Evolutionary conservation across 2,113 vertebrate species (phyloP).

Genomic region (Balaeniceps rex): DNA sequence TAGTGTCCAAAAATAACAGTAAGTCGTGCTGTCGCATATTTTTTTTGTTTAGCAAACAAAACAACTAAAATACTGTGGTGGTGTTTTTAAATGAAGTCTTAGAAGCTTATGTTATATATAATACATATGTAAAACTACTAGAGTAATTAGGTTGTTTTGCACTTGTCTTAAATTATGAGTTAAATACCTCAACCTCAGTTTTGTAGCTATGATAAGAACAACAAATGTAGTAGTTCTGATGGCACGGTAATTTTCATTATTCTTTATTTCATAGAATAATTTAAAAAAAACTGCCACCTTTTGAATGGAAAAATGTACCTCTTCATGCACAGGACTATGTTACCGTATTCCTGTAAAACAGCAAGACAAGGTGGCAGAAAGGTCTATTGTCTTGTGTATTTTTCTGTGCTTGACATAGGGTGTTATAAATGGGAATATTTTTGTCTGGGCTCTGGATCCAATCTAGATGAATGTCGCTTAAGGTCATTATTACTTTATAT

Average conservation of each 20-base stretch:
- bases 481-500: background rate
- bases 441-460: background rate
- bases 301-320: background rate
- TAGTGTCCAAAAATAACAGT: slow-evolving; percentile 57
- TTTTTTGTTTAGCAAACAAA: slow-evolving; percentile 55
- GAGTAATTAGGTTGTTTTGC: background rate
- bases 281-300: background rate
- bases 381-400: background rate
- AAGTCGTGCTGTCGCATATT: slow-evolving; percentile 5
- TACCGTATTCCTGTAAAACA: background rate
- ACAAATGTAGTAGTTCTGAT: background rate
- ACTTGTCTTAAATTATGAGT: background rate
- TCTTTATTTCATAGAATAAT: background rate
- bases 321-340: background rate
- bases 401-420: background rate
- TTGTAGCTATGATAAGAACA: background rate
- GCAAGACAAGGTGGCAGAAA: background rate
- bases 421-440: background rate
- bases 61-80: background rate
- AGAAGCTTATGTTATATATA: background rate
- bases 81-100: background rate
- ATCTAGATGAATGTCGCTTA: background rate
- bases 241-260: background rate
- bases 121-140: background rate
- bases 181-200: background rate